These are phyloP conservation scores for Pachyseris speciosa DNA, from an alignment of 64 coral and sea anemone species.

Conservation along the genomic window DNA sequence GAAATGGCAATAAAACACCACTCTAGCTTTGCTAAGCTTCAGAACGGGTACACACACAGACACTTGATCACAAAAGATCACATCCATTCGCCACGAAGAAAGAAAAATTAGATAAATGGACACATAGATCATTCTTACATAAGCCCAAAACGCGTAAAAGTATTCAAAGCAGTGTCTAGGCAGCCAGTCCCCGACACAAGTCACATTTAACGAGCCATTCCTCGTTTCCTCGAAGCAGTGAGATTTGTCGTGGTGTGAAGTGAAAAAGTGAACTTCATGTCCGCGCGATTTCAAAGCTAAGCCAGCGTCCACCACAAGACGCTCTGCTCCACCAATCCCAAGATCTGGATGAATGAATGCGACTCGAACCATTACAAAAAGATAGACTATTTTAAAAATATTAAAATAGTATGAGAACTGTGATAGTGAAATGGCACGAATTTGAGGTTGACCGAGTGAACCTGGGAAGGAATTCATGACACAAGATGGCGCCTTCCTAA, in stretches of 20 bases:
- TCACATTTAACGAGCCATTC: conserved; percentile 87
- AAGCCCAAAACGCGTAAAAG: conserved; percentile 97
- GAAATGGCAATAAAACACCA: conserved; percentile 96
- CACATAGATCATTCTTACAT: conserved; percentile 96
- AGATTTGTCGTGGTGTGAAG: conserved; percentile 84
- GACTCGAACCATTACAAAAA: conserved; percentile 80
- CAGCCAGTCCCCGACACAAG: conserved; percentile 94
- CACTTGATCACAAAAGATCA: conserved; percentile 90
- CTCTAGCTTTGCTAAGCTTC: conserved; percentile 70
- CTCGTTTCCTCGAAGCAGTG: conserved; percentile 97
- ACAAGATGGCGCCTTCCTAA: conserved; percentile 12
- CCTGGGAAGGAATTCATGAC: neutral
- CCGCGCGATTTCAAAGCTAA: conserved; percentile 90
- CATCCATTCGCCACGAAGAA: conserved; percentile 82
- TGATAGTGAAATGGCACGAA: too few species aligned
- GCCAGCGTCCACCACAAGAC: conserved; percentile 94
- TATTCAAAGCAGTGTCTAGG: conserved; percentile 85
- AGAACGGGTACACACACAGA: conserved; percentile 85
- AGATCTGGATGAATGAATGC: conserved; percentile 99
- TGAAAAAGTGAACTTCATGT: conserved; percentile 89
- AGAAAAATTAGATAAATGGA: conserved; percentile 92
- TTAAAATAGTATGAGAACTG: too few species aligned
- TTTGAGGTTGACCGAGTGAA: conserved; percentile 19
- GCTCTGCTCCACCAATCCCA: conserved; percentile 98
- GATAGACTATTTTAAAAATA: neutral